These are phyloP conservation scores for Drosophila funebris DNA, from an alignment of 1,140 invertebrate species.

Conservation along the genomic window DNA sequence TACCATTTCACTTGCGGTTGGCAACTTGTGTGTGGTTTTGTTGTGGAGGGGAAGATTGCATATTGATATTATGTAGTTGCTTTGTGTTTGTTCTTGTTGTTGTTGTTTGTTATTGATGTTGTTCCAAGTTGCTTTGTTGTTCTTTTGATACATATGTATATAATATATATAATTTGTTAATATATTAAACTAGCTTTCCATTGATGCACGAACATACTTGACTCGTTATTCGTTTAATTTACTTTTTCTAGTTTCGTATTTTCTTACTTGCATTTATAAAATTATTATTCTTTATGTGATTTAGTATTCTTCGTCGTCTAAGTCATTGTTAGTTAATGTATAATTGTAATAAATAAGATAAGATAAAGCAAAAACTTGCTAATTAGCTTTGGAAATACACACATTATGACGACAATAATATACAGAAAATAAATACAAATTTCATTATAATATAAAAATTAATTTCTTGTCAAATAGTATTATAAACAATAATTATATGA, in stretches of 20 bases:
- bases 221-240: constrained; percentile 70
- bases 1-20: constrained; percentile 41
- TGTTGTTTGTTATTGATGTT: constrained; percentile 8
- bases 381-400: constrained; percentile 22
- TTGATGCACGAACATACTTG: constrained; percentile 67
- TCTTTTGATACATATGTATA: constrained; percentile 49
- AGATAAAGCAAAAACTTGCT: constrained; percentile 17
- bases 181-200: constrained; percentile 72
- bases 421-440: constrained; percentile 5
- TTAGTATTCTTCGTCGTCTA: constrained; percentile 75
- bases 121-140: constrained; percentile 42
- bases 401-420: constrained; percentile 5
- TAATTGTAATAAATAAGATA: constrained; percentile 68
- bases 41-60: constrained; percentile 43
- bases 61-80: constrained; percentile 49
- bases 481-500: constrained; percentile 46
- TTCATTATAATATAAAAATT: constrained; percentile 18
- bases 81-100: constrained; percentile 25
- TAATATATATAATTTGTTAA: constrained; percentile 60
- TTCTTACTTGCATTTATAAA: constrained; percentile 61
- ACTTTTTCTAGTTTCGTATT: constrained; percentile 71
- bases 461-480: constrained; percentile 14
- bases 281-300: constrained; percentile 63
- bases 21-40: constrained; percentile 36
- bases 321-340: constrained; percentile 72